Percentiles rank a stretch among this genome's conserved stretches.
phyloP scores from a whole-genome alignment of 2,888 invertebrate genomes.

The Eubasilissa splendida region DNA sequence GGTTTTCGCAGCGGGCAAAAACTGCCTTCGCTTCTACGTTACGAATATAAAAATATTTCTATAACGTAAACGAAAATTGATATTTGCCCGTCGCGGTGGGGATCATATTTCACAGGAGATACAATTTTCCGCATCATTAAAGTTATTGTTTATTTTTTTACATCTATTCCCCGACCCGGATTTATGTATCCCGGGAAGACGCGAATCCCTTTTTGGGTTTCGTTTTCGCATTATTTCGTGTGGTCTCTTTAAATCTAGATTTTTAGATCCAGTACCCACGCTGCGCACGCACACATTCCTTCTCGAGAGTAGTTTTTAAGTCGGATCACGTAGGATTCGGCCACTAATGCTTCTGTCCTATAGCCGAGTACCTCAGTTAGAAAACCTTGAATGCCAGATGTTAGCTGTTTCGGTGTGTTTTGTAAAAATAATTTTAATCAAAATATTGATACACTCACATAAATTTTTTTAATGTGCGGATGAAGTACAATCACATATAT shows the following conservation, averaged over 20 bases:
- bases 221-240: background rate
- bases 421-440: too few relatives aligned
- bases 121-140: constrained; percentile 33
- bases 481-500: too few relatives aligned
- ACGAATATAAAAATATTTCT: background rate
- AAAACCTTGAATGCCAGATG: too few relatives aligned
- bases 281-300: constrained; percentile 16
- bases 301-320: constrained; percentile 28
- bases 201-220: constrained; percentile 24
- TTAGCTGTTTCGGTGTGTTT: too few relatives aligned
- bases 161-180: constrained; percentile 7
- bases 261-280: constrained; percentile 30
- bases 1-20: background rate
- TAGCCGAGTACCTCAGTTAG: too few relatives aligned
- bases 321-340: constrained; percentile 48
- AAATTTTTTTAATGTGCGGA: too few relatives aligned
- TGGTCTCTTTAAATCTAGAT: constrained; percentile 11
- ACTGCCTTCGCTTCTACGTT: background rate
- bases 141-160: constrained; percentile 10
- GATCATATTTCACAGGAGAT: constrained; percentile 4
- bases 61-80: constrained; percentile 8
- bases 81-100: background rate
- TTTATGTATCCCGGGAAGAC: background rate
- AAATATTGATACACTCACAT: too few relatives aligned
- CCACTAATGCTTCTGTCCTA: constrained; percentile 41